Conservation (phyloP, 2,888 invertebrate genomes). For the Metalampra italica region DNA sequence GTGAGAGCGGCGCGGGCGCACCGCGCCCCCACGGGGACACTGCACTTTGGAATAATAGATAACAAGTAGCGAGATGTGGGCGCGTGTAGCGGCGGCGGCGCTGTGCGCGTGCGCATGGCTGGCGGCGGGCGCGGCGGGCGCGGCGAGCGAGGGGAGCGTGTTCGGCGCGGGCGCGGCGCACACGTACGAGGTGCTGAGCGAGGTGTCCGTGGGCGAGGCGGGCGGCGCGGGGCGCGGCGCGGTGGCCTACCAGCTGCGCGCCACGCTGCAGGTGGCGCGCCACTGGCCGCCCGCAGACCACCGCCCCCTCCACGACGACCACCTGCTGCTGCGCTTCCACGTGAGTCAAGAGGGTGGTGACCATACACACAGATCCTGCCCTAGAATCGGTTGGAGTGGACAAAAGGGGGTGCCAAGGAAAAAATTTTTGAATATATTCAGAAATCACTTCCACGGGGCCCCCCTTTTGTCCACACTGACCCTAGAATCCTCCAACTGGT, state of each 20-base stretch:
- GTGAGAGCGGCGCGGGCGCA: too few relatives aligned
- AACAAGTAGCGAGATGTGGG: too few relatives aligned
- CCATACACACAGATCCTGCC: neutral
- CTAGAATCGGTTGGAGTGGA: too few relatives aligned
- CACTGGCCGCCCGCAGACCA: neutral
- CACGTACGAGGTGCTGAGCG: neutral
- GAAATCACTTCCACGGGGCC: neutral
- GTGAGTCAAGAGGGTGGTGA: neutral
- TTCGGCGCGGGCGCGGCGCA: neutral
- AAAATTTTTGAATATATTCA: too few relatives aligned
- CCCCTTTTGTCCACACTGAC: neutral
- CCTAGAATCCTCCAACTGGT: neutral
- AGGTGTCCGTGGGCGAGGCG: constrained; percentile 3
- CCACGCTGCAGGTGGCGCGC: neutral
- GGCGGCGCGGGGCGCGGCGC: neutral
- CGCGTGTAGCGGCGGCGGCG: neutral
- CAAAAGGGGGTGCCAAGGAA: too few relatives aligned
- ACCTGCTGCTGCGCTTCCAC: constrained; percentile 5
- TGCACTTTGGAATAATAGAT: too few relatives aligned
- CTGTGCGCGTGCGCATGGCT: neutral
- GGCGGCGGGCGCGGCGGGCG: neutral
- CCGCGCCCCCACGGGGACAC: too few relatives aligned
- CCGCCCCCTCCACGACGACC: neutral
- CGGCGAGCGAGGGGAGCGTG: neutral
- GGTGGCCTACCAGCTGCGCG: neutral